Conservation (phyloP, 1,140 invertebrate genomes). For the Melanaphis sacchari region DNA sequence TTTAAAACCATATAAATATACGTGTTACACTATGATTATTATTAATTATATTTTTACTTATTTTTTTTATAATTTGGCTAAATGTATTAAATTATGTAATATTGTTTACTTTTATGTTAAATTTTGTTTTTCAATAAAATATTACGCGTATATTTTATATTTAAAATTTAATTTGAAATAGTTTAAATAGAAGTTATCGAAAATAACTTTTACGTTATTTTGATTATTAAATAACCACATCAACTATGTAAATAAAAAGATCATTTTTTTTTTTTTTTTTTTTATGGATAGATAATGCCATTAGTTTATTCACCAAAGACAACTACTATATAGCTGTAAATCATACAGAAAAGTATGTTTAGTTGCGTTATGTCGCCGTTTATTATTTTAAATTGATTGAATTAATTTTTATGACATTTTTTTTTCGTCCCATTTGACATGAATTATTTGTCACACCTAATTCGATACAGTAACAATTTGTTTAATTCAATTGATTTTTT, state of each 20-base stretch:
- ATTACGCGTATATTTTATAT: not conserved
- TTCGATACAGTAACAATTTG: no score
- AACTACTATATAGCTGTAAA: not conserved
- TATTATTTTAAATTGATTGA: not conserved
- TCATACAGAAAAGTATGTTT: not conserved
- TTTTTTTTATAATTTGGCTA: not conserved
- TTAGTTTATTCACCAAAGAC: not conserved
- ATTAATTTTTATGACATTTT: not conserved
- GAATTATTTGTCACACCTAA: no score
- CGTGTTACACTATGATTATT: not conserved
- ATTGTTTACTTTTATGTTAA: not conserved
- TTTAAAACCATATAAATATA: not conserved
- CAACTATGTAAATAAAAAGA: not conserved
- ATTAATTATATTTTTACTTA: not conserved
- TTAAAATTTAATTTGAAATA: not conserved
- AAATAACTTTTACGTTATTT: not conserved
- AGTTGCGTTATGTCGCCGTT: not conserved
- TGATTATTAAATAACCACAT: not conserved
- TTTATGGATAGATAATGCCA: not conserved
- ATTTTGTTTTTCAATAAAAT: not conserved
- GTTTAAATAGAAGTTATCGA: not conserved
- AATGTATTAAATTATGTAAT: not conserved
- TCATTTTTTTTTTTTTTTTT: not conserved
- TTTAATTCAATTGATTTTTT: not conserved
- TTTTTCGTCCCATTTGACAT: no score